Conservation (phyloP, 1,140 invertebrate genomes). For the Melanaphis sacchari region DNA sequence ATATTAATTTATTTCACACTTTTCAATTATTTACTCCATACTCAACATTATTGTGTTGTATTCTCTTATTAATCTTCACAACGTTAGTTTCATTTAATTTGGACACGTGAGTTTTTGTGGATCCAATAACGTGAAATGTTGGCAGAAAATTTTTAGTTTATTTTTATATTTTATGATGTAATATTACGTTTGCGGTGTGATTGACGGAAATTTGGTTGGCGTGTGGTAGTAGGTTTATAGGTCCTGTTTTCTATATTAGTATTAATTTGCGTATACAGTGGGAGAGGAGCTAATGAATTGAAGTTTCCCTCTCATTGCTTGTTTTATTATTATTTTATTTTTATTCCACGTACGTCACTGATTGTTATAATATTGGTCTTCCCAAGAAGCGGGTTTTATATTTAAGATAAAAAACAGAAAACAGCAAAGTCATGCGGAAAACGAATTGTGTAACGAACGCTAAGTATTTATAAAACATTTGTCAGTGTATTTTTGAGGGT, state of each 20-base stretch:
- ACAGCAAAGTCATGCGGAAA: conserved; percentile 9
- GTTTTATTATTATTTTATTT: background rate
- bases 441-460: background rate
- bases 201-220: background rate
- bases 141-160: no score
- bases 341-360: background rate
- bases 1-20: no score
- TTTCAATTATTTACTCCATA: no score
- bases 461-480: background rate
- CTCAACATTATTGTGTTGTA: background rate
- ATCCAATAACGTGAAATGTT: no score
- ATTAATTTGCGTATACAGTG: no score
- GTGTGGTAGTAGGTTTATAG: no score
- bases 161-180: no score
- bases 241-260: no score
- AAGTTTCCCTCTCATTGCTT: background rate
- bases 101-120: background rate
- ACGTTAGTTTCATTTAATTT: background rate
- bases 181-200: background rate
- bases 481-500: no score
- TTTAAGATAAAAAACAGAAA: background rate
- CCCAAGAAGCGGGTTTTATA: background rate
- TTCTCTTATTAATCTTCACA: no score
- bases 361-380: background rate
- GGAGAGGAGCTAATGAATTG: no score